Conservation (phyloP, 2,888 invertebrate genomes). For the Iphiclides podalirius region DNA sequence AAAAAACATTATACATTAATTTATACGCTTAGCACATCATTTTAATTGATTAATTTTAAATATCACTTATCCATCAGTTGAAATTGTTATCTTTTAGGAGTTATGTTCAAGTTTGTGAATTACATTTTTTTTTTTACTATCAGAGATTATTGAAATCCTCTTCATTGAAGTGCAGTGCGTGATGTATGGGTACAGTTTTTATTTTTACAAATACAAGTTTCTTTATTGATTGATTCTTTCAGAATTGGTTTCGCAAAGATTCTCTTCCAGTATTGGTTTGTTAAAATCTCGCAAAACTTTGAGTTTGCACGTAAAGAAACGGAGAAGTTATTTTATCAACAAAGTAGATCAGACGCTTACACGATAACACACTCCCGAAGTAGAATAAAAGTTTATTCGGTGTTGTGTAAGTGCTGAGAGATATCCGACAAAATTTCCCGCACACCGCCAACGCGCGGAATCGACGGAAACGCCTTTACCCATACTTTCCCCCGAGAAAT, state of each 20-base stretch:
- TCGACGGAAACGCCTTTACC: slow-evolving; percentile 48
- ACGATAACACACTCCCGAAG: slow-evolving; percentile 35
- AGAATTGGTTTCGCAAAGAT: too few species aligned
- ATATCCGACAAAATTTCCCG: slow-evolving; percentile 56
- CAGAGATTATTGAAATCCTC: too few species aligned
- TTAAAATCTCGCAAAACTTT: background rate
- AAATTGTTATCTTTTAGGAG: too few species aligned
- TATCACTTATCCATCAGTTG: too few species aligned
- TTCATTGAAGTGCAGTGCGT: too few species aligned
- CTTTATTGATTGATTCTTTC: too few species aligned
- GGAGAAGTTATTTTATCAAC: slow-evolving; percentile 20
- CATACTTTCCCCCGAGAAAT: slow-evolving; percentile 44
- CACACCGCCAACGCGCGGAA: slow-evolving; percentile 40
- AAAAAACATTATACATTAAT: slow-evolving; percentile 24
- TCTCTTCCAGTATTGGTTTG: background rate
- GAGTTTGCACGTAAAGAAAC: slow-evolving; percentile 6
- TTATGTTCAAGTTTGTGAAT: too few species aligned
- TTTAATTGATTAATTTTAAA: slow-evolving; percentile 11
- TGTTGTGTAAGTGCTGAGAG: slow-evolving; percentile 41
- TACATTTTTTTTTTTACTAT: too few species aligned
- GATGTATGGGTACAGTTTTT: too few species aligned
- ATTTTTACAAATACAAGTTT: too few species aligned
- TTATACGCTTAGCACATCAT: slow-evolving; percentile 1
- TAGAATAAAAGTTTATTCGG: slow-evolving; percentile 41
- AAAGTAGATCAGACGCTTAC: slow-evolving; percentile 25